Base-by-base conservation (phyloP, 2,888 invertebrate genomes). In the Lysandra coridon region DNA sequence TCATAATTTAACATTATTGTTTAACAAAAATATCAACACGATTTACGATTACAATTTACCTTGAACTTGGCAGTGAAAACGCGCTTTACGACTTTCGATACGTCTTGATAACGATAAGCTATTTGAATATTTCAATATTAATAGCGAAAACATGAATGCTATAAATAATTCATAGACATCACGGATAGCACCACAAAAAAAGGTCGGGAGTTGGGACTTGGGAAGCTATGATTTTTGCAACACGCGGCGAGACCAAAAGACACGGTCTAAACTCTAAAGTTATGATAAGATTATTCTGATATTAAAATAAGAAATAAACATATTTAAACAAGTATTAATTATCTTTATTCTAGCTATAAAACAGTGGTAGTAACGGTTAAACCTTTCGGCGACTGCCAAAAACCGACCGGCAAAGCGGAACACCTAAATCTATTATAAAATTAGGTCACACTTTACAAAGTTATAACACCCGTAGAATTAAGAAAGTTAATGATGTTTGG, bases 361-460 rank as follows among this genome's bases (percentile, higher is more conserved):
- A 78, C 53, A 69, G 60, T n/a, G 14, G 33, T 73, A 78, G 69
- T 69, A 69, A 69, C 69, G 14, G 76, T 53, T 75, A 53, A 53
- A 75, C 75, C 12, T 33, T 76, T 76, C 33, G 6, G 33, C 57
- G 33, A 62, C 57, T 82, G 80, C 81, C 83, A 82, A 83, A 80
- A 81, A 79, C 83, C 81, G 79, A 82, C 81, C 79, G 83, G 80
- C 81, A 80, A 81, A 76, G 57, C 60, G 57, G 23, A 81, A 81
- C 81, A 82, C 84, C 86, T 82, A 84, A 83, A 82, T 86, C 85
- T 83, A 84, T 80, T 84, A 81, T 74, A 82, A 84, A 89, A 88
- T 85, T 87, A 80, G 89, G 89, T 88, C 88, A 87, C 80, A 83
- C 84, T 83, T 85, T 83, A 79, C 81, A 83, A 77, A 37, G 30